Evolutionary conservation across 2,888 invertebrate species (phyloP).

Genomic region (Pristionchus entomophagus): DNA sequence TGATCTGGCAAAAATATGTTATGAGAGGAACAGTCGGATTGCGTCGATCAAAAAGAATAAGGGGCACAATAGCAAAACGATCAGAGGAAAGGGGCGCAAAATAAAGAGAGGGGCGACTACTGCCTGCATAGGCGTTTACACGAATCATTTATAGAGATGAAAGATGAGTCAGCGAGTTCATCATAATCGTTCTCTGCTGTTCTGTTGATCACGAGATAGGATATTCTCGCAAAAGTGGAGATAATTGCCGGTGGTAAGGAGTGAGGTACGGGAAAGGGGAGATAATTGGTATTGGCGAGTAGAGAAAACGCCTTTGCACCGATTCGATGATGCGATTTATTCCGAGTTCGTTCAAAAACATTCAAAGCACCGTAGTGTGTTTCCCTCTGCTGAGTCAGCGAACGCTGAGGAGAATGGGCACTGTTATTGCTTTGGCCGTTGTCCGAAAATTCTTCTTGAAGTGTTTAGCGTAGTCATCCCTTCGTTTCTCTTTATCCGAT

Average conservation of each 20-base stretch:
- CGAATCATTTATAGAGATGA: background rate
- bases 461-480: background rate
- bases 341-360: background rate
- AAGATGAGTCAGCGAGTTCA: background rate
- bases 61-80: background rate
- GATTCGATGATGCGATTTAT: slow-evolving; percentile 26
- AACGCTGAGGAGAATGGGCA: background rate
- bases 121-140: background rate
- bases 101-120: too few species aligned
- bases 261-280: background rate
- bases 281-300: background rate
- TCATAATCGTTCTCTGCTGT: slow-evolving; percentile 1
- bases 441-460: too few species aligned
- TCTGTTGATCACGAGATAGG: background rate
- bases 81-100: background rate
- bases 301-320: background rate
- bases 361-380: background rate
- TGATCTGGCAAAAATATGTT: background rate
- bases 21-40: background rate
- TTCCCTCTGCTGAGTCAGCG: background rate
- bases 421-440: background rate
- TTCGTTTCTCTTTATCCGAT: background rate
- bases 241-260: background rate
- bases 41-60: background rate
- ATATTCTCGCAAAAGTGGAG: background rate